Base-by-base conservation (phyloP, 2,797 vertebrate genomes). In the Megaceryle alcyon region DNA sequence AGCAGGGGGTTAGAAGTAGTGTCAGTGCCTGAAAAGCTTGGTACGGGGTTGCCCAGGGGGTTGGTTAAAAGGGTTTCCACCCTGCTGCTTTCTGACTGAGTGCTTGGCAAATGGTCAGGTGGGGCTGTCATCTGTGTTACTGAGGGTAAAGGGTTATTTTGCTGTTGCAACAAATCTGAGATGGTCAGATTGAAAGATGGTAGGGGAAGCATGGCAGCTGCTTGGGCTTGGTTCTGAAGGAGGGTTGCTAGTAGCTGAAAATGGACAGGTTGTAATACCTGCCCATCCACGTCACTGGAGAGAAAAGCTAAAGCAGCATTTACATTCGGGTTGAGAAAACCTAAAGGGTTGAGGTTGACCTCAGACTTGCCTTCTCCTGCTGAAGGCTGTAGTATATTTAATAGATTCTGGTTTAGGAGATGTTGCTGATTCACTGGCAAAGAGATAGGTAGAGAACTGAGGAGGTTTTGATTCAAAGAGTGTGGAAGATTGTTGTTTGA, bases 341-440 rank as follows among this genome's bases (percentile, higher is more conserved):
- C 98, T 96, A 98, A 96, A 97, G 98, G 97, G 96, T 98, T 98
- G 97, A 98, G 97, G 97, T 97, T 98, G 96, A 98, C 98, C 97
- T 98, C 98, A 73, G 98, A 98, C 97, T 98, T 98, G 98, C 98
- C 98, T 97, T 98, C 98, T 98, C 98, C 98, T 73, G 98, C 95
- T 72, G 98, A 97, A 98, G 98, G 98, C 98, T 98, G 98, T 22
- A 98, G 98, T 97, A 98, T 98, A 97, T 98, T 98, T 94, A 98
- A 92, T 96, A 98, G 98, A 77, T 98, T 98, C 98, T 98, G 98
- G 98, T 98, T 98, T 95, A 98, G 98, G 98, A 99, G 98, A 96
- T 98, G 98, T 94, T 99, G 98, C 97, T 98, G 98, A 97, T 98
- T 98, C 95, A 98, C 98, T 92, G 98, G 97, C 97, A 98, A 98